A percentile compares a stretch with the other conserved stretches of the same genome.
Evolutionary conservation across 2,113 vertebrate species (phyloP).

Genomic region (Atractosteus spatula): DNA sequence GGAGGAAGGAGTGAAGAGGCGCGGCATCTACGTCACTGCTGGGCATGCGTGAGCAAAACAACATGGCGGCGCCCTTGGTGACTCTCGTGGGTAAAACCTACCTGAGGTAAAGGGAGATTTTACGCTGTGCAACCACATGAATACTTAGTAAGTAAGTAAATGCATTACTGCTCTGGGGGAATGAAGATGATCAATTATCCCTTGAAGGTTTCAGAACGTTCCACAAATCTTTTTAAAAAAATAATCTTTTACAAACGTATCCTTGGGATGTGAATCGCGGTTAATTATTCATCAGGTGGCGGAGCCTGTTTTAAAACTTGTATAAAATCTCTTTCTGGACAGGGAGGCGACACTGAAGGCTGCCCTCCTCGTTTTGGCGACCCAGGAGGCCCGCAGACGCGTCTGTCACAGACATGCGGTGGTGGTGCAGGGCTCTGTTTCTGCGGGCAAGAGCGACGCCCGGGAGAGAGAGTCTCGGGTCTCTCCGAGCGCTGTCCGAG

Average conservation of each 20-base stretch:
- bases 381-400: not conserved
- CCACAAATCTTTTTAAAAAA: no score
- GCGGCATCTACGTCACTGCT: not conserved
- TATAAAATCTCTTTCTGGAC: no score
- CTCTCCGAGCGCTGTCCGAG: slow-evolving; percentile 30
- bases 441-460: slow-evolving; percentile 11
- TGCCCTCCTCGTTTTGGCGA: no score
- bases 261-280: not conserved
- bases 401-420: not conserved
- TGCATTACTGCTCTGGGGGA: no score
- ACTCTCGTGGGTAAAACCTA: slow-evolving; percentile 8
- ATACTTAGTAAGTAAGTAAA: no score
- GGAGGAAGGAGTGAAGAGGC: no score
- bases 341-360: no score
- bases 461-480: slow-evolving; percentile 24
- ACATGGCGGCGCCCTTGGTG: slow-evolving; percentile 34
- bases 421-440: slow-evolving; percentile 18
- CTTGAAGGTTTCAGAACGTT: no score
- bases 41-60: slow-evolving; percentile 20
- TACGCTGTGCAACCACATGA: no score
- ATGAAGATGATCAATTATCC: no score
- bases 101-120: not conserved
- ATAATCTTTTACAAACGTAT: no score
- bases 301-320: not conserved
- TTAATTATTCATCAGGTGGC: not conserved